Base-by-base conservation (phyloP, 2,888 invertebrate genomes). In the Microplitis manilae region DNA sequence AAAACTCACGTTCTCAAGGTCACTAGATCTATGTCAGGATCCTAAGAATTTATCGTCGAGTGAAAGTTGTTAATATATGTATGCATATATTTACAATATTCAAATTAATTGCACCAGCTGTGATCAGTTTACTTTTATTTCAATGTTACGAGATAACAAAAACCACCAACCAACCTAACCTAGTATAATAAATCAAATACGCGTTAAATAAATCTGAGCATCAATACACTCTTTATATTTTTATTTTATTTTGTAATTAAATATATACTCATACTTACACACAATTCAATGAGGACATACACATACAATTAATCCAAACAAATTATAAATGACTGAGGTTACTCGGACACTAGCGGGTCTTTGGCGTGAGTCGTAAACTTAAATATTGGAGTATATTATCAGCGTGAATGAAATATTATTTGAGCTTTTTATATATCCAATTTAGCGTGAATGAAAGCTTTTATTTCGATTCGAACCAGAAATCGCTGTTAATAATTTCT, bases 51-150 rank as follows among this genome's bases (percentile, higher is more conserved):
- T 72, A 30, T 69, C 13, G 8, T 5, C 17, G 30, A 50, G 73
- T 73, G 65, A 73, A 65, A 64, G 73, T 73, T n/a, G 62, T 62
- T 61, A 20, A 13, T 72, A 20, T 62, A 30, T 61, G 59, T 20
- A 40, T 6, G 60, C 20, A 40, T 30, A 40, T 41, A 61, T 17
- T 65, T 38, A 17, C 15, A 65, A 30, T 38, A 8, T 40, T 62
- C 41, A 15, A 61, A 7, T n/a, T 13, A 50, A 50, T 7, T 50
- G 50, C 50, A 50, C 4, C 50, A 50, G 50, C 50, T 50, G 50
- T 50, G 50, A 13, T 50, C 13, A 50, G 13, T 50, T 50, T 8
- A 8, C 13, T 50, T 50, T 50, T 50, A 50, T 50, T 50, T 50
- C 50, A 50, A 50, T 50, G 50, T 50, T 50, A 50, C 13, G 50